These are phyloP conservation scores for Mormoops blainvillei DNA, from an alignment of 2,113 vertebrate genomes.

Conservation along the genomic window DNA sequence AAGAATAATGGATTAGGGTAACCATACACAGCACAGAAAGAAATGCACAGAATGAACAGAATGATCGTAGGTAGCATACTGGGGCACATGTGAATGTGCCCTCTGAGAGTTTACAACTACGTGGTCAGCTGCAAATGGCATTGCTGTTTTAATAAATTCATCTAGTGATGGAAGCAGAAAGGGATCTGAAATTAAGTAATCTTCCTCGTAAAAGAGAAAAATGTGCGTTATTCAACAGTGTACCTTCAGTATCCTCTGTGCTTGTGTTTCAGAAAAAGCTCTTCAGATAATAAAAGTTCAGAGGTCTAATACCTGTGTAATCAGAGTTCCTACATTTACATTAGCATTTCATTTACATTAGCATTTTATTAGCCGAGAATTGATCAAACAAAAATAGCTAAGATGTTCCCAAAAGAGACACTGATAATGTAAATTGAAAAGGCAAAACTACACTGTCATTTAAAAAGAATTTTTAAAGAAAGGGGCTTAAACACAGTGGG, in stretches of 20 bases:
- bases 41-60: not conserved
- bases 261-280: not conserved
- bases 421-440: constrained; percentile 17
- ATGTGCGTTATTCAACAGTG: not conserved
- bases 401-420: constrained; percentile 19
- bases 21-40: not conserved
- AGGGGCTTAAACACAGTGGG: not conserved
- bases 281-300: constrained; percentile 4
- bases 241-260: not conserved
- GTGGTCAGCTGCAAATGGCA: not conserved
- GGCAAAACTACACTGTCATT: constrained; percentile 4
- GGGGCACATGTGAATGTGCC: fast-evolving
- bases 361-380: constrained; percentile 64
- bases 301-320: constrained; percentile 31
- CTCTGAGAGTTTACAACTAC: not conserved
- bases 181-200: not conserved
- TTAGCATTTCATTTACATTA: constrained; percentile 24
- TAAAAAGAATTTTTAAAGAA: constrained; percentile 50
- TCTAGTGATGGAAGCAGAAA: not conserved
- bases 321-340: constrained; percentile 45
- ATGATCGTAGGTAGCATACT: fast-evolving
- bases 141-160: not conserved
- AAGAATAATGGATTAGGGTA: too few species aligned
- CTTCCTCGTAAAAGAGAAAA: not conserved
- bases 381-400: constrained; percentile 61